phyloP scores from a whole-genome alignment of 2,113 vertebrate genomes.

The Austrofundulus limnaeus region DNA sequence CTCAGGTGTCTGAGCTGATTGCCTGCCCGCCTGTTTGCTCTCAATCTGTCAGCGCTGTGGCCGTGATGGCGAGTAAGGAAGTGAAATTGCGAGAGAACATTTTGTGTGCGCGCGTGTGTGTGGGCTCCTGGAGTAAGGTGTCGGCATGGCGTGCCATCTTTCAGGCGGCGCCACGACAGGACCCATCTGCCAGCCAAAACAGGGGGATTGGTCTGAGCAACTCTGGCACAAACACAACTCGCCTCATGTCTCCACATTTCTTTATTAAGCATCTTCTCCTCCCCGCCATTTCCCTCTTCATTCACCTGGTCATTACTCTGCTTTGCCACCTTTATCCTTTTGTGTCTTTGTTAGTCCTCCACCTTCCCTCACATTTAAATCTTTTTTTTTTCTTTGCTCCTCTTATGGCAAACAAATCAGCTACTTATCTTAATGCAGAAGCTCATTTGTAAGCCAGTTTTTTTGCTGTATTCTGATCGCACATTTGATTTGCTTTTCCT shows the following conservation, averaged over 20 bases:
- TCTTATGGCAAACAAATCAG: constrained; percentile 41
- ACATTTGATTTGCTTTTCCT: constrained; percentile 5
- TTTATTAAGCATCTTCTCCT: constrained; percentile 33
- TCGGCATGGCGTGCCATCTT: constrained; percentile 63
- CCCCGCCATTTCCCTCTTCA: constrained; percentile 22
- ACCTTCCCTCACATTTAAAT: constrained; percentile 9
- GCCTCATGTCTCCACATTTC: constrained; percentile 20
- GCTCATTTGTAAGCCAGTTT: too few relatives aligned
- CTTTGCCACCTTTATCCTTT: constrained; percentile 25
- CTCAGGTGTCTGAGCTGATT: constrained; percentile 79
- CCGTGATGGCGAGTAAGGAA: constrained; percentile 61
- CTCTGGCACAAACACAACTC: constrained; percentile 45
- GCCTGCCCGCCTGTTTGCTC: constrained; percentile 76
- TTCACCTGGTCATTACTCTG: constrained; percentile 9
- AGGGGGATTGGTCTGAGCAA: constrained; percentile 37
- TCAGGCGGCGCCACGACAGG: constrained; percentile 75
- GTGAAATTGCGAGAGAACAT: constrained; percentile 40
- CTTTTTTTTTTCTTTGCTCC: constrained; percentile 20
- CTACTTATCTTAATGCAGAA: not conserved
- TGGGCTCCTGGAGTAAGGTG: constrained; percentile 8
- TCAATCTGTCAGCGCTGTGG: constrained; percentile 76
- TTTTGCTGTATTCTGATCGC: not conserved
- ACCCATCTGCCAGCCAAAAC: constrained; percentile 77
- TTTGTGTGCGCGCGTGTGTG: constrained; percentile 28
- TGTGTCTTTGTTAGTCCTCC: not conserved